Conservation (phyloP, 2,888 invertebrate genomes). For the Acleris cristana region DNA sequence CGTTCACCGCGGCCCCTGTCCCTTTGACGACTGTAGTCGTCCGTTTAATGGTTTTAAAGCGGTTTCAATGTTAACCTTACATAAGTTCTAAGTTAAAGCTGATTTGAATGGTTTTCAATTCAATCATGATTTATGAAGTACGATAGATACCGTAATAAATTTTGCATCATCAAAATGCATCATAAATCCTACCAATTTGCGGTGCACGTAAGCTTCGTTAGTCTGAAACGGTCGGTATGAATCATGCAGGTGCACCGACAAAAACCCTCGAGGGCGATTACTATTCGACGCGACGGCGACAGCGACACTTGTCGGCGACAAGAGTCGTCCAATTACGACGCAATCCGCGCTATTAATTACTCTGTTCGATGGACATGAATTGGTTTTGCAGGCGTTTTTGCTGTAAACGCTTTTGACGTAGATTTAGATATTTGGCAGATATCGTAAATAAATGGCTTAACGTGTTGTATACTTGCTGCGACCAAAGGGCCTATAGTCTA, state of each 20-base stretch:
- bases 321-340: conserved; percentile 71
- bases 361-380: conserved; percentile 55
- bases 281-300: conserved; percentile 62
- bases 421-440: no score
- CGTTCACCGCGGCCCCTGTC: conserved; percentile 53
- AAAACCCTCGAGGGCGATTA: conserved; percentile 63
- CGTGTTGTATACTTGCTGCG: no score
- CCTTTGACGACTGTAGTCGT: conserved; percentile 65
- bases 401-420: background rate
- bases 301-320: conserved; percentile 42
- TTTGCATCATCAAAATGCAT: background rate
- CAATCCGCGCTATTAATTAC: conserved; percentile 67
- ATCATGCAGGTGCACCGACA: conserved; percentile 50
- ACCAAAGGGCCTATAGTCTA: no score
- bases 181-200: background rate
- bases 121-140: no score
- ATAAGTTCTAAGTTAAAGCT: background rate
- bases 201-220: conserved; percentile 16
- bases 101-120: no score
- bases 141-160: background rate
- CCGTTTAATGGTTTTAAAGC: conserved; percentile 74
- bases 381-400: conserved; percentile 16
- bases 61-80: conserved; percentile 60
- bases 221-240: conserved; percentile 34
- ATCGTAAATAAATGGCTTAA: no score